phyloP scores from a whole-genome alignment of 2,797 vertebrate species.

The Buphagus erythrorhynchus region DNA sequence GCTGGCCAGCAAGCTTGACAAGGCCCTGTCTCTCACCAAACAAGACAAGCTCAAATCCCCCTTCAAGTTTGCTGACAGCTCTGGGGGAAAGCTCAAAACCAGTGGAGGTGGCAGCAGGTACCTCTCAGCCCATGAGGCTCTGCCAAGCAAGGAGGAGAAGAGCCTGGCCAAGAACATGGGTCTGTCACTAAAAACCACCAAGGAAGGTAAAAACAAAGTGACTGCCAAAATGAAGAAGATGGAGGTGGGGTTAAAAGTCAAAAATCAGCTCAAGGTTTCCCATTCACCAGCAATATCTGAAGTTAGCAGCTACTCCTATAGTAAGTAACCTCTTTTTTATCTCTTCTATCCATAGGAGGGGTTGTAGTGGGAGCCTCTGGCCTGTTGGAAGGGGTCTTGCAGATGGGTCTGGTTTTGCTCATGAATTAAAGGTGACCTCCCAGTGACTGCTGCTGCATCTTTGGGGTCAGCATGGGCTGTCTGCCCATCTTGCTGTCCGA shows the following conservation, averaged over 20 bases:
- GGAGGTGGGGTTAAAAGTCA: slow-evolving; percentile 84
- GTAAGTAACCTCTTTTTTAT: slow-evolving; percentile 82
- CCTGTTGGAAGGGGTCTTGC: background rate
- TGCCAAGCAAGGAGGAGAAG: slow-evolving; percentile 81
- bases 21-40: slow-evolving; percentile 92
- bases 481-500: background rate
- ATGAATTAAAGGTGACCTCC: background rate
- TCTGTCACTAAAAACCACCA: slow-evolving; percentile 79
- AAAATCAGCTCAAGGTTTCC: slow-evolving; percentile 87
- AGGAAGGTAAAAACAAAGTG: slow-evolving; percentile 89
- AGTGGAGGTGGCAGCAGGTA: slow-evolving; percentile 72
- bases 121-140: slow-evolving; percentile 71
- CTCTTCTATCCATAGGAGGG: background rate
- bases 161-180: slow-evolving; percentile 81
- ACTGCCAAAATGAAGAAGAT: slow-evolving; percentile 84
- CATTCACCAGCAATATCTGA: slow-evolving; percentile 90
- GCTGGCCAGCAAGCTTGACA: slow-evolving; percentile 92
- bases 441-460: background rate
- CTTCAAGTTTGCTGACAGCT: slow-evolving; percentile 82
- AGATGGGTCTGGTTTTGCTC: background rate
- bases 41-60: slow-evolving; percentile 85
- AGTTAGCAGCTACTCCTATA: slow-evolving; percentile 96
- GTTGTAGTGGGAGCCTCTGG: background rate
- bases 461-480: background rate
- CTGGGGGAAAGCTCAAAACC: slow-evolving; percentile 75